Conservation (phyloP, 2,113 vertebrate genomes). For the Hydropotes inermis region DNA sequence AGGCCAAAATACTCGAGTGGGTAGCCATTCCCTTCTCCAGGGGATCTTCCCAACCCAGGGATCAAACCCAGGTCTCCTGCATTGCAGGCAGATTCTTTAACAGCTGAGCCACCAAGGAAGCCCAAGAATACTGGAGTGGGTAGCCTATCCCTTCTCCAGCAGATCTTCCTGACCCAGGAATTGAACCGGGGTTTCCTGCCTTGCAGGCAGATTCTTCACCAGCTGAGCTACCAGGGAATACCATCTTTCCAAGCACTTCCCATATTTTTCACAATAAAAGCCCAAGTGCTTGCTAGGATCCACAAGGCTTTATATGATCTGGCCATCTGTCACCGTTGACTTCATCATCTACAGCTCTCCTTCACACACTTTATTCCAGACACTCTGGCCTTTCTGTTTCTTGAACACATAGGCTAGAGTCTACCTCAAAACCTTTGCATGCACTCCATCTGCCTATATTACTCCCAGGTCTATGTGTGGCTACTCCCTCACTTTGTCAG, state of each 20-base stretch:
- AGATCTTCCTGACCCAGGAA: background rate
- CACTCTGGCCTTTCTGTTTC: background rate
- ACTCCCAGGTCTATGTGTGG: no score
- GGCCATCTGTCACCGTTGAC: background rate
- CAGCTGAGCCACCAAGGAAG: background rate
- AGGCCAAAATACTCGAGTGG: background rate
- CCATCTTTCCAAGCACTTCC: background rate
- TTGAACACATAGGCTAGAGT: background rate
- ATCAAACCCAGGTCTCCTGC: background rate
- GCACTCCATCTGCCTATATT: background rate
- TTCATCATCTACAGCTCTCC: background rate
- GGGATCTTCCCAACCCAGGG: background rate
- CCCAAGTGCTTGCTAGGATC: background rate
- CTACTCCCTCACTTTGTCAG: background rate
- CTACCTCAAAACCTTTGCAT: background rate
- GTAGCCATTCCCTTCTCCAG: background rate
- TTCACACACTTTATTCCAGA: background rate
- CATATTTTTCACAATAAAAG: background rate
- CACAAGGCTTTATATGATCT: background rate
- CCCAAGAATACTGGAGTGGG: background rate
- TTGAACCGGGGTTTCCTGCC: background rate
- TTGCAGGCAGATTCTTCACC: background rate
- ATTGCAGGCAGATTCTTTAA: background rate
- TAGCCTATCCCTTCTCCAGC: background rate
- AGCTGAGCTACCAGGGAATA: background rate